These are phyloP conservation scores for Pherbina coryleti DNA, from an alignment of 2,888 invertebrate species.

Conservation along the genomic window DNA sequence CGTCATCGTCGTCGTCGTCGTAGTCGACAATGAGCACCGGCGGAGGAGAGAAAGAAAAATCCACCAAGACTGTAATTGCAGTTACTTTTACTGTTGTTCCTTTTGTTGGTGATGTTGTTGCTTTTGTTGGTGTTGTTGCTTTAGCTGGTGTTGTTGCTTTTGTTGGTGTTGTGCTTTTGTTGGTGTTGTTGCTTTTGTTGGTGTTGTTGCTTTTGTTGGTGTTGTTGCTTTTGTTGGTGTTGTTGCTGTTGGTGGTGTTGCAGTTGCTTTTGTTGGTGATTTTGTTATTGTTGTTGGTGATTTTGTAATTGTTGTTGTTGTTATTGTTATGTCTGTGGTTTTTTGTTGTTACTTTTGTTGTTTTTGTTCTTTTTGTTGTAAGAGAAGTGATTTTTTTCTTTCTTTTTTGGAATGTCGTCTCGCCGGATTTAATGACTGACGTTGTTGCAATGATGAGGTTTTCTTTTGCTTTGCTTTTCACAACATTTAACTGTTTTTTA, in stretches of 20 bases:
- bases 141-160: slow-evolving; percentile 43
- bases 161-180: slow-evolving; percentile 48
- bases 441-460: slow-evolving; percentile 41
- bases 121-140: slow-evolving; percentile 49
- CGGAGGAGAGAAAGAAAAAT: neutral
- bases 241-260: neutral
- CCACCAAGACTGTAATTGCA: neutral
- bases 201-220: slow-evolving; percentile 49
- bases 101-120: too few relatives aligned
- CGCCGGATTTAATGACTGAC: slow-evolving; percentile 65
- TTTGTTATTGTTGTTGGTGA: slow-evolving; percentile 48
- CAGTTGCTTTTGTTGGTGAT: slow-evolving; percentile 41
- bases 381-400: slow-evolving; percentile 1
- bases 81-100: slow-evolving; percentile 9
- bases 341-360: slow-evolving; percentile 41
- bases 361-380: slow-evolving; percentile 49
- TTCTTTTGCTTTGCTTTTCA: too few relatives aligned
- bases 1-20: neutral
- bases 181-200: slow-evolving; percentile 41
- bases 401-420: slow-evolving; percentile 58
- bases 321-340: slow-evolving; percentile 49
- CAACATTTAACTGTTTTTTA: too few relatives aligned
- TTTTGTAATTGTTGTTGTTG: slow-evolving; percentile 38
- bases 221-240: neutral
- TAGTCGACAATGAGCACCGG: neutral